Evolutionary conservation across 2,113 vertebrate species (phyloP).

Genomic region (Baryphthengus martii): DNA sequence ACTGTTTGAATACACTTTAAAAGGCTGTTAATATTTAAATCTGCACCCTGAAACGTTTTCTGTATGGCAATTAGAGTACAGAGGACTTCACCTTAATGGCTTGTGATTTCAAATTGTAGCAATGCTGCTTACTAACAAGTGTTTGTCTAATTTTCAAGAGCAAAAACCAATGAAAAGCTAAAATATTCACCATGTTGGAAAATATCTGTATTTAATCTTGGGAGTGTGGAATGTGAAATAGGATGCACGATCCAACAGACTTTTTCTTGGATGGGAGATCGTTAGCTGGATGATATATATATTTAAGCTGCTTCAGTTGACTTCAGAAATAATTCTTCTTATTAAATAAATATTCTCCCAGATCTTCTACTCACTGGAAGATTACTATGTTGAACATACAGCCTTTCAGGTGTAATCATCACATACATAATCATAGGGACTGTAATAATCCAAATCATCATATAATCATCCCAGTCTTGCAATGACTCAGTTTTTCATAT

Average conservation of each 20-base stretch:
- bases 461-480: neutral
- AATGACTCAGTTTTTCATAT: neutral
- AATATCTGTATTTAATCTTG: neutral
- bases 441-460: neutral
- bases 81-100: neutral
- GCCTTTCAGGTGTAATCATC: neutral
- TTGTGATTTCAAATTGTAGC: neutral
- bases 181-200: neutral
- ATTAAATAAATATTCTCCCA: neutral
- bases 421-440: neutral
- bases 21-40: conserved; percentile 18
- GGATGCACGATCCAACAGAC: neutral
- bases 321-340: neutral
- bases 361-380: neutral
- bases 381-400: neutral
- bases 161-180: neutral
- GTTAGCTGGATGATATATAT: neutral
- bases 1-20: neutral
- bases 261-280: neutral
- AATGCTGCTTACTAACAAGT: neutral
- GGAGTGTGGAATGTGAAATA: neutral
- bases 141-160: neutral
- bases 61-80: neutral
- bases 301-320: neutral
- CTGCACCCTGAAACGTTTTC: neutral